Base-by-base conservation (phyloP, 2,113 vertebrate species). In the Chrysochloris asiatica region DNA sequence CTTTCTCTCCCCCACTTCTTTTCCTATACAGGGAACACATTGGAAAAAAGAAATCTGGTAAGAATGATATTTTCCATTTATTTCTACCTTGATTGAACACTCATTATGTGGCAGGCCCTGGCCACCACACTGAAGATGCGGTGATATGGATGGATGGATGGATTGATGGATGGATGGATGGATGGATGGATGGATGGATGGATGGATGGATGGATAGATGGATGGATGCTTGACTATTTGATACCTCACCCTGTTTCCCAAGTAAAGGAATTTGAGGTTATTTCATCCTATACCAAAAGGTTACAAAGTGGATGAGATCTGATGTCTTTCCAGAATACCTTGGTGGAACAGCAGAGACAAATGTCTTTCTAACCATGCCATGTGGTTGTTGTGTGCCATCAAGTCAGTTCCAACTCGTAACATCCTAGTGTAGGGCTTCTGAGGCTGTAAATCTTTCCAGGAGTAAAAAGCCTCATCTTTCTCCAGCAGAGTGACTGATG, bases 41-140 rank as follows among this genome's bases (percentile, higher is more conserved):
- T 82, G 98, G 98, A 89, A 99, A 99, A 97, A 99, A 99, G 98
- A 99, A 98, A 96, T 96, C 99, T 88, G 99, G 99, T 99, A 98
- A 99, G 98, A 65, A 91, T 24, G 84, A 30, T n/a, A 38, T 56
- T 78, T 89, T 88, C n/a, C 16, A 22, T 93, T 65, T 75, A 86
- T 82, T 85, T 69, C 8, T 41, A 45, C 56, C 76, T 81, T 92
- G 50, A 22, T 87, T 73, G 41, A 54, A 14, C 2, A n/a, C 33
- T 75, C 80, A 0, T 30, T 33, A 17, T 72, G 22, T 10, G 0
- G 73, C 19, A 36, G 50, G n/a, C n/a, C 48, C 76, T 85, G 45
- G 47, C 26, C n/a, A 63, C 69, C 61, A 24, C 14, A 4, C 1
- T 33, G 19, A 26, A n/a, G 13, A 13, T 47, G 12, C 8, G 21